Evolutionary conservation across 1,140 invertebrate genomes (phyloP).

Genomic region (Oncopeltus fasciatus): DNA sequence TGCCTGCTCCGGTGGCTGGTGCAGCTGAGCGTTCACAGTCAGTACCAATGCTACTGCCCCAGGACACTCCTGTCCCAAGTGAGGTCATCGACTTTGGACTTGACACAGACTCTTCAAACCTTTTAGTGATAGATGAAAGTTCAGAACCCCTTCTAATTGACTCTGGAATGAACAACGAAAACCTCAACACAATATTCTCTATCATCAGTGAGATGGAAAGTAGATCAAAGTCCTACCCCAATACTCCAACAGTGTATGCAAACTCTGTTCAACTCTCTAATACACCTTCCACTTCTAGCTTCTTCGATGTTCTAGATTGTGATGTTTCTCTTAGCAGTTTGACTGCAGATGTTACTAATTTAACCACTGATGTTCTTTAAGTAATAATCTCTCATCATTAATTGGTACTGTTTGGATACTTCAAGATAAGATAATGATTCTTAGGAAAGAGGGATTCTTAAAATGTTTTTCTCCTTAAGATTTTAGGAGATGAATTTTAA

Average conservation of each 20-base stretch:
- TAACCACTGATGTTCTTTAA: background rate
- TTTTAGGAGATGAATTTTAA: background rate
- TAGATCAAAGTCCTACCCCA: background rate
- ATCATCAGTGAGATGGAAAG: constrained; percentile 7
- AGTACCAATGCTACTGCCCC: background rate
- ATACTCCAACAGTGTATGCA: background rate
- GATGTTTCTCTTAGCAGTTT: background rate
- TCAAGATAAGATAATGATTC: background rate
- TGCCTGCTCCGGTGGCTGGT: background rate
- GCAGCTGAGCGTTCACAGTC: background rate
- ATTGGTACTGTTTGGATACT: too few species aligned
- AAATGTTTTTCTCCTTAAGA: background rate
- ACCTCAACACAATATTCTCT: constrained; percentile 3
- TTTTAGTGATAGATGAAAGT: background rate
- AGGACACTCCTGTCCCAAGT: constrained; percentile 13
- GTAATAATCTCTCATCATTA: background rate
- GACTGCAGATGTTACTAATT: background rate
- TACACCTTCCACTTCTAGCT: background rate
- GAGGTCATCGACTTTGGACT: constrained; percentile 10
- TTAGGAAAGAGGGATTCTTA: background rate
- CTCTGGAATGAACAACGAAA: background rate
- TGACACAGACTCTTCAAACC: constrained; percentile 12
- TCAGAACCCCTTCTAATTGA: background rate
- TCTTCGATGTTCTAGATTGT: background rate
- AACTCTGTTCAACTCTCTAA: background rate